Percentiles rank a stretch among this genome's conserved stretches.
Conservation (phyloP, 2,888 invertebrate genomes). For the Athalia circularis region DNA sequence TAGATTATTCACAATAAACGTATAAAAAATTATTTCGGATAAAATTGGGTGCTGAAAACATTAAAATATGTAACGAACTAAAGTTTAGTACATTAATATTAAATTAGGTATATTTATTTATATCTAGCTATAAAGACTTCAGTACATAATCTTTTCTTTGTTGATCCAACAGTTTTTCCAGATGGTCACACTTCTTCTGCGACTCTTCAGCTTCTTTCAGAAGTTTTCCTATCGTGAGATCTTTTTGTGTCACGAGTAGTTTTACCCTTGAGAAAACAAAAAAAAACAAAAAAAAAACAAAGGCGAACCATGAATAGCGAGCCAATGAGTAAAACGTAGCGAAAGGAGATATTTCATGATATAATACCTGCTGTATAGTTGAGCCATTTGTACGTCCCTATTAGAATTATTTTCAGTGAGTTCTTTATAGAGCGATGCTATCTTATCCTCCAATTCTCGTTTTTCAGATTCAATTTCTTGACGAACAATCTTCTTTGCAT, state of each 20-base stretch:
- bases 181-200: slow-evolving; percentile 83
- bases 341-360: slow-evolving; percentile 2
- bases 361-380: slow-evolving; percentile 84
- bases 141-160: slow-evolving; percentile 83
- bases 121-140: slow-evolving; percentile 65
- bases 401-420: slow-evolving; percentile 77
- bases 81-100: too few relatives aligned
- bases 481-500: slow-evolving; percentile 78
- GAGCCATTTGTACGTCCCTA: slow-evolving; percentile 86
- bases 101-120: slow-evolving; percentile 7
- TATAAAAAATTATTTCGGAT: background rate
- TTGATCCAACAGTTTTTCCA: slow-evolving; percentile 86
- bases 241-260: slow-evolving; percentile 87
- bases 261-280: slow-evolving; percentile 80
- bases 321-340: background rate
- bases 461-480: slow-evolving; percentile 80
- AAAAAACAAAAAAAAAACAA: slow-evolving; percentile 36
- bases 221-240: slow-evolving; percentile 84
- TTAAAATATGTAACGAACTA: too few relatives aligned
- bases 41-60: background rate
- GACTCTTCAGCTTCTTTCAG: slow-evolving; percentile 83
- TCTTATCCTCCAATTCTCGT: slow-evolving; percentile 77
- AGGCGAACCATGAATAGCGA: background rate
- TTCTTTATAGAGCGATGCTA: slow-evolving; percentile 75
- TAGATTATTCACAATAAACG: too few relatives aligned